Conservation (phyloP, 2,113 vertebrate species). For the Tylochromis polylepis region DNA sequence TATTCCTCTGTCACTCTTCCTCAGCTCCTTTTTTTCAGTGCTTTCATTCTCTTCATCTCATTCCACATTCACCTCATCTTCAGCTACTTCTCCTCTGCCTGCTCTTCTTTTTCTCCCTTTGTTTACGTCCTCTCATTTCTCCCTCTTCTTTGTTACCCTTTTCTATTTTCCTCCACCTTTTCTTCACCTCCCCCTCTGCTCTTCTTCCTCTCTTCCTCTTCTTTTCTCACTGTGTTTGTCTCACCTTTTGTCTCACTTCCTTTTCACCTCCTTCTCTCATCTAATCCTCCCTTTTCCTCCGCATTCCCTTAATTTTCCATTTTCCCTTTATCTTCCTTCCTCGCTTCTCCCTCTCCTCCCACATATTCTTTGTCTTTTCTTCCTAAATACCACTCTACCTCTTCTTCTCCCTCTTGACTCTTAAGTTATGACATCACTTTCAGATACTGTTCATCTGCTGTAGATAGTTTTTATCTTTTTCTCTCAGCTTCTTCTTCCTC, state of each 20-base stretch:
- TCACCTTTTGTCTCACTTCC: neutral
- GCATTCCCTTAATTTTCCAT: neutral
- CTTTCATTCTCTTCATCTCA: neutral
- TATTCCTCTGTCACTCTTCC: constrained; percentile 1
- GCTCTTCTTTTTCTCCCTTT: neutral
- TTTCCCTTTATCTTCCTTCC: neutral
- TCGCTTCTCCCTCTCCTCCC: neutral
- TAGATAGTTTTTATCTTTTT: neutral
- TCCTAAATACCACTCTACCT: neutral
- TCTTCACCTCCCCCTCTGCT: neutral
- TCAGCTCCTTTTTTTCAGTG: neutral
- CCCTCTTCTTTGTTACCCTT: neutral
- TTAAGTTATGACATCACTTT: neutral
- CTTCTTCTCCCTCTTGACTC: neutral
- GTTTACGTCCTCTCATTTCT: neutral
- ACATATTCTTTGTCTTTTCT: neutral
- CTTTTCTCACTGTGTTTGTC: neutral
- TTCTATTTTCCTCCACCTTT: neutral
- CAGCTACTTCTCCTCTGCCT: neutral
- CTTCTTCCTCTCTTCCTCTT: neutral
- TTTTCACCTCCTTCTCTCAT: neutral
- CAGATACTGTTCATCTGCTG: neutral
- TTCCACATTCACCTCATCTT: neutral
- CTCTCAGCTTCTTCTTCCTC: neutral
- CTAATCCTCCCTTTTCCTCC: neutral